Base-by-base conservation (phyloP, 1,140 invertebrate genomes). In the Pomacea maculata region DNA sequence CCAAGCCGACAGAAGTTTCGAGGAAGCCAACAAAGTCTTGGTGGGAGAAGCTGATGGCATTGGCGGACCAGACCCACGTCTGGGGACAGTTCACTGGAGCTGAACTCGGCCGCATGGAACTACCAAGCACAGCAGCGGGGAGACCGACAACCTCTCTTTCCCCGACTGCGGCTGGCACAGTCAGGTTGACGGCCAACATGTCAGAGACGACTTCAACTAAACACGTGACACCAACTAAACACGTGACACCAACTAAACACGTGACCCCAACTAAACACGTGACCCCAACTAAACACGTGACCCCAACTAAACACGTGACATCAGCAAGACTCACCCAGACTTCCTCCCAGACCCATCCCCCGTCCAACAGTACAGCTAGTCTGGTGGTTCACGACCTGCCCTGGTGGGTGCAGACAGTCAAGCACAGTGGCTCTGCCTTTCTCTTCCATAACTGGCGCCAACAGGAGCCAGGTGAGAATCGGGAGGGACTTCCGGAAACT, bases 41-140 rank as follows among this genome's bases (percentile, higher is more conserved):
- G 75, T 77, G 75, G 75, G 25, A 54, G 64, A 77, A 67, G 64
- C 63, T 77, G 75, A 52, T 65, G 63, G 21, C 29, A 3, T 6
- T 54, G 12, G 63, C 75, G 15, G 63, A 65, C 25, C 10, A 29
- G 19, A 67, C 25, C 25, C 57, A 29, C 45, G 45, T 65, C 34
- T 63, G 67, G 75, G 21, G 64, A 9, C 15, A 57, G n/a, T 17
- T 21, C 19, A 19, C 12, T 9, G 25, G 25, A 19, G 19, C n/a
- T 7, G 11, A 65, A 25, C 55, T 61, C 15, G 57, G 57, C 11
- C 57, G 57, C 11, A 61, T 61, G 57, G 57, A 61, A 61, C 57
- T 61, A 1, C 1, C 74, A 12, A 11, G 57, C 21, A 54, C 55
- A 57, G 3, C 17, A 55, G 55, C 55, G 19, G 14, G 8, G 11